Base-by-base conservation (phyloP, 2,888 invertebrate species). In the Andrena hattorfiana region DNA sequence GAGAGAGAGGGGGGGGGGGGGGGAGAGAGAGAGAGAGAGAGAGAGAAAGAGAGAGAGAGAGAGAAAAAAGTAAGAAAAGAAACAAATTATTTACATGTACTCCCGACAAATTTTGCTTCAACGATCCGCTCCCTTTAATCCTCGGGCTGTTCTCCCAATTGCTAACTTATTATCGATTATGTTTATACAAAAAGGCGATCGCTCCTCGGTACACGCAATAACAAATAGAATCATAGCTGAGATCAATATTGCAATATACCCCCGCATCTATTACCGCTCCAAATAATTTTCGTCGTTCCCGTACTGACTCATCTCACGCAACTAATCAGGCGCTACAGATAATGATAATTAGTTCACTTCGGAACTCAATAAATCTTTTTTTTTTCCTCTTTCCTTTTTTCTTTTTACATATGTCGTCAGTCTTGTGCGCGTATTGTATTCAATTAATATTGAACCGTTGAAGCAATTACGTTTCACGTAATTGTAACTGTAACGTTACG, bases 81-180 rank as follows among this genome's bases (percentile, higher is more conserved):
- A 89, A 81, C 67, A 68, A 82, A 83, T 77, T 88, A 89, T 89
- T 84, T 87, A 88, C 82, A 87, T 66, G 20, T 75, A 69, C 49
- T 72, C 62, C 51, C 32, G 71, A 72, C 56, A 56, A 71, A 64
- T 76, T 68, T 64, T 85, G 85, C 80, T 83, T 85, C 85, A 83
- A 85, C 85, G 85, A 80, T 80, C 80, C 79, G 62, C 32, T 60
- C 54, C 66, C 54, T 32, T 56, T 63, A 23, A 49, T 30, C 69
- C 32, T 10, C 63, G n/a, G 67, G n/a, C 75, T 72, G 30, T n/a
- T 35, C 62, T 54, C 35, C 63, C 42, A 71, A 73, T 67, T 66
- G 42, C 63, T 59, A 71, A 62, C 72, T 62, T 73, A 66, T 70
- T 48, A 74, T 81, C 68, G 69, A 81, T 81, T 77, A 68, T 32